Evolutionary conservation across 2,797 vertebrate species (phyloP).

Genomic region (Pampus argenteus): DNA sequence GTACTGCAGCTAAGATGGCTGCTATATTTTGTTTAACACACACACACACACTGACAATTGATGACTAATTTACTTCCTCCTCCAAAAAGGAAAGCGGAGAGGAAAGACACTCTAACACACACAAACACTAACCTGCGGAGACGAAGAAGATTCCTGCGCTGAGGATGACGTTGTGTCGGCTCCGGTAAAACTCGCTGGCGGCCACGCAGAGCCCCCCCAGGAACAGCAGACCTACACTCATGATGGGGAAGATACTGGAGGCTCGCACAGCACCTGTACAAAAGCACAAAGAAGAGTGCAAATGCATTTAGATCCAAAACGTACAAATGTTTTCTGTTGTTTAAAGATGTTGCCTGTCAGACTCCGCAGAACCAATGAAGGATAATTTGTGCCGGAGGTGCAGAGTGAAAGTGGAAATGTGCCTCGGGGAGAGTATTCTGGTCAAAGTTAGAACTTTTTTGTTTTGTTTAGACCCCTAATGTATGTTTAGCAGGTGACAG

Average conservation of each 20-base stretch:
- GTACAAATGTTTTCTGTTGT: neutral
- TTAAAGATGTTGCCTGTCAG: neutral
- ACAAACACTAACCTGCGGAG: slow-evolving; percentile 89
- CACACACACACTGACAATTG: too few relatives aligned
- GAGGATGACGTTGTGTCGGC: slow-evolving; percentile 97
- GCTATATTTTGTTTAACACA: slow-evolving; percentile 12
- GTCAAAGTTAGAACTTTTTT: neutral
- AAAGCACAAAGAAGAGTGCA: slow-evolving; percentile 2
- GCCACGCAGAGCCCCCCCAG: slow-evolving; percentile 97
- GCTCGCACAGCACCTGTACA: slow-evolving; percentile 93
- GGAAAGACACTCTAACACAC: neutral
- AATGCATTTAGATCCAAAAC: neutral
- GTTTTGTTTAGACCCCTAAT: neutral
- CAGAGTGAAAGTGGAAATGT: neutral
- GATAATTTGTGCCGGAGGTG: neutral
- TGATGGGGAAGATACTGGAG: slow-evolving; percentile 98
- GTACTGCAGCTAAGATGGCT: slow-evolving; percentile 23
- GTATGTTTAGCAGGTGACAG: neutral
- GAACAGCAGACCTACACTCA: slow-evolving; percentile 97
- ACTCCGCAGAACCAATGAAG: neutral
- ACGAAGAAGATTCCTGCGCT: slow-evolving; percentile 98
- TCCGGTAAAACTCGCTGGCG: slow-evolving; percentile 98
- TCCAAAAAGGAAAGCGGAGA: neutral
- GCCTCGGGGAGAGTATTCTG: too few relatives aligned
- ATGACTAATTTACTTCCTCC: neutral